Percentiles rank a stretch among this genome's conserved stretches.
These are phyloP conservation scores for Aspidapion aeneum DNA, from an alignment of 2,888 invertebrate species.

Conservation along the genomic window DNA sequence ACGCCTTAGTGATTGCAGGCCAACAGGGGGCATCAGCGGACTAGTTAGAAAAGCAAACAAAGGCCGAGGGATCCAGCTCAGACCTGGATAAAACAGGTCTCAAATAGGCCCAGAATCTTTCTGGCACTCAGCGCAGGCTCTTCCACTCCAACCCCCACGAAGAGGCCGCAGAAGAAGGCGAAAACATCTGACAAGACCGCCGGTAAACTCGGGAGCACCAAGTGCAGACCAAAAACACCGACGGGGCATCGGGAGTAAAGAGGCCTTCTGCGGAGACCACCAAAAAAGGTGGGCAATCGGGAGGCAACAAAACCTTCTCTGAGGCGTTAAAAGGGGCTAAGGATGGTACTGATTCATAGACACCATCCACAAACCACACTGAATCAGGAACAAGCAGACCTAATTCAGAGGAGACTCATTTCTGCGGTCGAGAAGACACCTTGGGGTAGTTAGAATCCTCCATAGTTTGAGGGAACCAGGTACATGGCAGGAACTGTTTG, in stretches of 20 bases:
- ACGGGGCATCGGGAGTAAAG: background rate
- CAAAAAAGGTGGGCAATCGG: background rate
- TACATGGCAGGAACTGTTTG: background rate
- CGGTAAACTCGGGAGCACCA: background rate
- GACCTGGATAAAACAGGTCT: background rate
- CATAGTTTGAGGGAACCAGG: background rate
- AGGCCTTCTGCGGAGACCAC: background rate
- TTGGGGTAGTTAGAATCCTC: background rate
- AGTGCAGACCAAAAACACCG: background rate
- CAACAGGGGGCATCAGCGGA: background rate
- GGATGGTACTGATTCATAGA: no score
- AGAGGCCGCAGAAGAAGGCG: background rate
- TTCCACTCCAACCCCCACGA: background rate
- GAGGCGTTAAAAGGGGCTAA: background rate
- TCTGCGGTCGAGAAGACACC: background rate
- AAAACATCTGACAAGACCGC: background rate
- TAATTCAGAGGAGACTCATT: background rate
- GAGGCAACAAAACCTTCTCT: background rate
- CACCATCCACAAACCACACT: background rate
- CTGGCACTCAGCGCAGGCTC: background rate
- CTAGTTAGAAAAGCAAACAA: background rate
- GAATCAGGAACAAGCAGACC: background rate
- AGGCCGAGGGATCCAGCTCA: background rate
- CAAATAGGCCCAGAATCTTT: background rate
- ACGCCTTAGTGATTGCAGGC: background rate